These are phyloP conservation scores for Drosophila kuntzei DNA, from an alignment of 2,888 invertebrate genomes.

Conservation along the genomic window DNA sequence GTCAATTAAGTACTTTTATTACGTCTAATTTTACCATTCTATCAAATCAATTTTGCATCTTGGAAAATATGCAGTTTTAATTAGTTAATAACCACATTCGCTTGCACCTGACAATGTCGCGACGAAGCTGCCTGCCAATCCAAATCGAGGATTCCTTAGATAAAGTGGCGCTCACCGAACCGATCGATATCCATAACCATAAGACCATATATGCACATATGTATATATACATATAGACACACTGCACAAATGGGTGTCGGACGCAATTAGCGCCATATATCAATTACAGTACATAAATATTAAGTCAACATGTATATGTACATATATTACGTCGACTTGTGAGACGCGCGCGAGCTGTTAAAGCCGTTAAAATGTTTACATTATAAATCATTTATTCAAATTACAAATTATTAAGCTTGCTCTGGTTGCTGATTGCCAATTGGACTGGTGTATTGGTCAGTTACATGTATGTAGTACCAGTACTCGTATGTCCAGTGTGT, in stretches of 20 bases:
- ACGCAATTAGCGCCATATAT: constrained; percentile 79
- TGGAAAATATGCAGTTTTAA: constrained; percentile 77
- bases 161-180: constrained; percentile 40
- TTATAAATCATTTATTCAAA: constrained; percentile 83
- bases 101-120: constrained; percentile 66
- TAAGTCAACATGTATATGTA: constrained; percentile 33
- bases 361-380: constrained; percentile 74
- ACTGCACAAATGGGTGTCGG: constrained; percentile 66
- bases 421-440: constrained; percentile 27
- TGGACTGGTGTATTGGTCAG: constrained; percentile 40
- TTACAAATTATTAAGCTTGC: constrained; percentile 63
- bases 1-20: constrained; percentile 14
- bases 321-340: constrained; percentile 30
- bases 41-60: constrained; percentile 68
- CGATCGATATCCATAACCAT: constrained; percentile 25
- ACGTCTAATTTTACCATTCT: constrained; percentile 46
- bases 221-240: too few species aligned
- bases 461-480: constrained; percentile 16
- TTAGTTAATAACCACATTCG: constrained; percentile 74
- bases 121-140: constrained; percentile 26
- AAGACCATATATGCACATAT: background rate
- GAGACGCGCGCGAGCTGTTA: constrained; percentile 53
- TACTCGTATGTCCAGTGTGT: constrained; percentile 25
- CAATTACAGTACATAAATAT: constrained; percentile 68
- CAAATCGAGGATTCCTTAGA: constrained; percentile 71